Base-by-base conservation (phyloP, 2,888 invertebrate genomes). In the Drosophila putrida region DNA sequence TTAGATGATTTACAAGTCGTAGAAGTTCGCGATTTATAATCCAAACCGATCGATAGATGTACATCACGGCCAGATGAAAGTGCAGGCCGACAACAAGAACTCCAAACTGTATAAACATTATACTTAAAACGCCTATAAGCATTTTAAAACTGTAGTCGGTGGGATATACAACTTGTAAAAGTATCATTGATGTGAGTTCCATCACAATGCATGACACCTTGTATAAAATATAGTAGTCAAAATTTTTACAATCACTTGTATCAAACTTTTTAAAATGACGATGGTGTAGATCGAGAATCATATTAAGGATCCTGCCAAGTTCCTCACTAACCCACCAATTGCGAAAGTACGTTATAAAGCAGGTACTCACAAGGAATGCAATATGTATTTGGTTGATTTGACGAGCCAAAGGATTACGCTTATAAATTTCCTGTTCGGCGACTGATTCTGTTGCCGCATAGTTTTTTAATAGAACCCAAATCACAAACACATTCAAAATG, bases 1-100 rank as follows among this genome's bases (percentile, higher is more conserved):
- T 25, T 0, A 61, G 0, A 1, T 15, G 6, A 35, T 60, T 54
- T 2, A 53, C 50, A 4, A 75, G 33, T 3, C n/a, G 38, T 2
- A 55, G 28, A 0, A 81, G 53, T 13, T 84, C 44, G 6, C 41
- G 47, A 27, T 81, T 84, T 0, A 81, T 53, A 0, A 50, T n/a
- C 82, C 85, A 81, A 1, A 75, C 6, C 6, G 25, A 66, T 0
- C 84, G 75, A 43, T 78, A 84, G 31, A 78, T 66, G 0, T 46
- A 49, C 0, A 75, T 33, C 0, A 81, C 39, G 1, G 53, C 63
- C 11, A 84, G 5, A n/a, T 62, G 55, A 9, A 67, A 75, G 0
- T 84, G 80, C 61, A 70, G 72, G 0, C 49, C 43, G 6, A 77
- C 36, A 0, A 84, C 20, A 0, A 66, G 39, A 6, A 64, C 31